These are phyloP conservation scores for Mayetiola destructor DNA, from an alignment of 2,888 invertebrate species.

Conservation along the genomic window DNA sequence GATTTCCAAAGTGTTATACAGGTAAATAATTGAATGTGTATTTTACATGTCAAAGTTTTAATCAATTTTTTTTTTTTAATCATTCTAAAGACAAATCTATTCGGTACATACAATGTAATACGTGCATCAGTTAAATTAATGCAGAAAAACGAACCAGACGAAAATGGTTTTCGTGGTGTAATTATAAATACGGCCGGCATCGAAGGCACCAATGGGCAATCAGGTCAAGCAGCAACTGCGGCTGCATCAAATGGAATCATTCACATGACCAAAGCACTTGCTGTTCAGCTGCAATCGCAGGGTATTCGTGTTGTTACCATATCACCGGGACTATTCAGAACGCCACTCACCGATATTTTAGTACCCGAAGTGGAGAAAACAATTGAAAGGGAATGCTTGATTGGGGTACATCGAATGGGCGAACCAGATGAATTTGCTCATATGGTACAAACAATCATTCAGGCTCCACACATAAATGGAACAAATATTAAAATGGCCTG, in stretches of 20 bases:
- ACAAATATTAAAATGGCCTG: slow-evolving; percentile 76
- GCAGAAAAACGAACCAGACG: slow-evolving; percentile 64
- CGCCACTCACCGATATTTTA: background rate
- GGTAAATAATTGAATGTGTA: slow-evolving; percentile 14
- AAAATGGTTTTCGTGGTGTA: slow-evolving; percentile 79
- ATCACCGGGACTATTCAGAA: slow-evolving; percentile 77
- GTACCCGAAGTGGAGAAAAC: background rate
- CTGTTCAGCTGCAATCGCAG: slow-evolving; percentile 69
- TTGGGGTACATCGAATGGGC: slow-evolving; percentile 60
- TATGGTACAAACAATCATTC: slow-evolving; percentile 66
- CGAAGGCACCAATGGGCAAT: slow-evolving; percentile 83
- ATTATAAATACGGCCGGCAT: slow-evolving; percentile 91
- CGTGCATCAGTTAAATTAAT: slow-evolving; percentile 71
- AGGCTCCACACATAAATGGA: slow-evolving; percentile 84
- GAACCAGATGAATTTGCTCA: slow-evolving; percentile 78
- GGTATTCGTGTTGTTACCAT: slow-evolving; percentile 71
- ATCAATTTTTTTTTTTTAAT: slow-evolving; percentile 13
- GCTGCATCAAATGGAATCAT: slow-evolving; percentile 88
- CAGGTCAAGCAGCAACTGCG: slow-evolving; percentile 85
- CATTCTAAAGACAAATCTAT: slow-evolving; percentile 57
- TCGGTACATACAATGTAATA: slow-evolving; percentile 89
- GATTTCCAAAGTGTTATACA: slow-evolving; percentile 30
- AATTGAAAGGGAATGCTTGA: background rate
- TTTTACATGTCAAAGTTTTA: background rate
- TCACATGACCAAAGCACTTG: slow-evolving; percentile 90